Evolutionary conservation across 1,140 invertebrate genomes (phyloP).

Genomic region (Oncopeltus fasciatus): DNA sequence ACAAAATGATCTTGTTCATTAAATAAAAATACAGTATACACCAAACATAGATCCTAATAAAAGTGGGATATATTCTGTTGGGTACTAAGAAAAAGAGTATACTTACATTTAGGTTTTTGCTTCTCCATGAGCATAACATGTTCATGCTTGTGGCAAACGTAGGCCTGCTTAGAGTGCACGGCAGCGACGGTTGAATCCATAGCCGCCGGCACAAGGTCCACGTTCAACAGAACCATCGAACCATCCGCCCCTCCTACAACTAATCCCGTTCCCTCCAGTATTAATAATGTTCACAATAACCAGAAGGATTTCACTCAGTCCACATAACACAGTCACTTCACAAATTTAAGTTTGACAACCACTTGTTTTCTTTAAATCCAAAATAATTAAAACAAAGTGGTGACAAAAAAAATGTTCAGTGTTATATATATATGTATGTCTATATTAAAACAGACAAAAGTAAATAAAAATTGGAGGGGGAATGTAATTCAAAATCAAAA

Average conservation of each 20-base stretch:
- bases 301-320: slow-evolving; percentile 11
- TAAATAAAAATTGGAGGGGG: background rate
- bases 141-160: slow-evolving; percentile 49
- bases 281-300: slow-evolving; percentile 15
- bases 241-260: slow-evolving; percentile 23
- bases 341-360: background rate
- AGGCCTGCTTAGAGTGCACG: slow-evolving; percentile 24
- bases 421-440: background rate
- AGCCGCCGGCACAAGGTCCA: slow-evolving; percentile 23
- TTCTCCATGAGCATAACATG: slow-evolving; percentile 56
- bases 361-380: background rate
- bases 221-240: slow-evolving; percentile 27
- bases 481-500: slow-evolving; percentile 4
- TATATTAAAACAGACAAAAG: background rate
- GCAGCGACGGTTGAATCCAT: slow-evolving; percentile 27
- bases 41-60: too few relatives aligned
- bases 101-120: slow-evolving; percentile 53
- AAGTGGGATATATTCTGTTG: too few relatives aligned
- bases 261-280: slow-evolving; percentile 24
- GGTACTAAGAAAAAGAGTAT: too few relatives aligned
- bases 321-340: slow-evolving; percentile 11
- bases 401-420: background rate
- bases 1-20: too few relatives aligned
- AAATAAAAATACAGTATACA: too few relatives aligned
- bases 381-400: too few relatives aligned